phyloP scores from a whole-genome alignment of 2,113 vertebrate species.

The Monarcha castaneiventris region DNA sequence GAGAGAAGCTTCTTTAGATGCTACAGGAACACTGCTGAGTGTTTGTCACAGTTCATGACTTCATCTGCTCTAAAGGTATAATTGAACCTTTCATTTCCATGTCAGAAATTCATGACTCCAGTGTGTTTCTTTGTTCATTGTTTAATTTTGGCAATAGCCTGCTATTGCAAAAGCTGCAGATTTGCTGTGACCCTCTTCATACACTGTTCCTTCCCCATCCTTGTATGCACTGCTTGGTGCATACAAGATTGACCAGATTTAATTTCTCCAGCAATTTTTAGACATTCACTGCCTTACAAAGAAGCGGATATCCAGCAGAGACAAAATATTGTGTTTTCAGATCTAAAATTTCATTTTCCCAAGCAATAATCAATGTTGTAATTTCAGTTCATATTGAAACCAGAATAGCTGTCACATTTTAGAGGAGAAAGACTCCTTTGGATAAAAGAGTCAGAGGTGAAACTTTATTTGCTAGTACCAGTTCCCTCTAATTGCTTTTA shows the following conservation, averaged over 20 bases:
- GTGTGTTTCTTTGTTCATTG: background rate
- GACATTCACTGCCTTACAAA: background rate
- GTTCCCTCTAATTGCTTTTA: background rate
- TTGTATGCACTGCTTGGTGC: background rate
- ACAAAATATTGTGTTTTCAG: background rate
- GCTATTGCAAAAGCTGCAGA: background rate
- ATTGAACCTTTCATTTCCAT: background rate
- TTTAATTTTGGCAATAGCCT: background rate
- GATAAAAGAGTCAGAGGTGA: background rate
- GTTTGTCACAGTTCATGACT: background rate
- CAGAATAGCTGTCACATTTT: background rate
- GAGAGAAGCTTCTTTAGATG: background rate
- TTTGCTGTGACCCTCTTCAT: background rate
- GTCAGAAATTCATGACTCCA: background rate
- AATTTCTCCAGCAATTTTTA: background rate
- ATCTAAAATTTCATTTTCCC: background rate
- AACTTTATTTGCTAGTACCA: background rate
- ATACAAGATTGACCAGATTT: background rate
- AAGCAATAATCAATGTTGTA: background rate
- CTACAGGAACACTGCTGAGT: background rate
- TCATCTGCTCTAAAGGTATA: background rate
- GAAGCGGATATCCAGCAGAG: accelerated
- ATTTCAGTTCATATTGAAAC: background rate
- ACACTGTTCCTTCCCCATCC: background rate
- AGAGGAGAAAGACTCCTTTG: background rate